These are phyloP conservation scores for Tangara arthus DNA, from an alignment of 2,797 vertebrate genomes.

Conservation along the genomic window DNA sequence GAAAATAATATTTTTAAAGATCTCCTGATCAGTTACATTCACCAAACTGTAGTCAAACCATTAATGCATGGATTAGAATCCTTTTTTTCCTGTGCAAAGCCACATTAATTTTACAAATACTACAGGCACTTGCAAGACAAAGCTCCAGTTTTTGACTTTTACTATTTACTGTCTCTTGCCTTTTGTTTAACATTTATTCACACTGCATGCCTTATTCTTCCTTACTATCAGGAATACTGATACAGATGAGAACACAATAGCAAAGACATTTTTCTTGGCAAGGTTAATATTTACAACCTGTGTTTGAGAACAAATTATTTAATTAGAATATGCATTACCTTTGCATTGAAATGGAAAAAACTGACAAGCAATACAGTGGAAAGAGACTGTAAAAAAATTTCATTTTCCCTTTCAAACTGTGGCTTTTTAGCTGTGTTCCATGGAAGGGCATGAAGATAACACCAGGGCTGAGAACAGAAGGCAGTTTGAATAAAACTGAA, in stretches of 20 bases:
- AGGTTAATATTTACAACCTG: neutral
- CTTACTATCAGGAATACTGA: neutral
- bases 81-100: neutral
- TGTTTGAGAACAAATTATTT: neutral
- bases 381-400: neutral
- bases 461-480: neutral
- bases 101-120: neutral
- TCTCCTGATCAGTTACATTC: neutral
- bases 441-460: neutral
- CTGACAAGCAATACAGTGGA: neutral
- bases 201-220: neutral
- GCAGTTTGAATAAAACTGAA: neutral
- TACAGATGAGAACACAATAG: neutral
- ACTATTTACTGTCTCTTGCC: neutral
- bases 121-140: neutral
- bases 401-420: neutral
- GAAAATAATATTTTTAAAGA: neutral
- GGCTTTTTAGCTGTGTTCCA: neutral
- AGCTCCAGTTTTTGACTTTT: neutral
- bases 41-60: neutral
- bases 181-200: neutral
- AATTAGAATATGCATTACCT: neutral
- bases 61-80: neutral
- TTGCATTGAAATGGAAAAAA: neutral
- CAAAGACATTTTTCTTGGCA: neutral